phyloP scores from a whole-genome alignment of 2,113 vertebrate species.

The Pelobates fuscus region DNA sequence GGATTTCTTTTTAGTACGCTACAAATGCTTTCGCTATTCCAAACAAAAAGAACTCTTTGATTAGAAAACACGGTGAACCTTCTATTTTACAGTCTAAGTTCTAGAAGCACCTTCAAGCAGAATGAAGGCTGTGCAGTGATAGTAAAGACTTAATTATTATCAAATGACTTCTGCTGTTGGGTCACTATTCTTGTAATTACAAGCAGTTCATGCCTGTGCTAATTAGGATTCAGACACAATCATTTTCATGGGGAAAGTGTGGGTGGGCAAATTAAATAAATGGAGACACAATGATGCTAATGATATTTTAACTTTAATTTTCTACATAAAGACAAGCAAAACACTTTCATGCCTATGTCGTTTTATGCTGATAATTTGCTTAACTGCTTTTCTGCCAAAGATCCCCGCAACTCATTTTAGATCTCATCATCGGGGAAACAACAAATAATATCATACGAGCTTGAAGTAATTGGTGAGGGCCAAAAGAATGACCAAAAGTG shows the following conservation, averaged over 20 bases:
- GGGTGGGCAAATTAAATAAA: constrained; percentile 51
- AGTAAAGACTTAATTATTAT: constrained; percentile 47
- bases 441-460: constrained; percentile 10
- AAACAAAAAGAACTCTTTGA: constrained; percentile 2
- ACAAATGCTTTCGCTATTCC: not conserved
- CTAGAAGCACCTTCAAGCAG: constrained; percentile 38
- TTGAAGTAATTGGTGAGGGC: not conserved
- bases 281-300: constrained; percentile 48
- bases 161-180: constrained; percentile 49
- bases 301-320: constrained; percentile 52
- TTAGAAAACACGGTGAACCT: constrained; percentile 18
- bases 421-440: constrained; percentile 1
- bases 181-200: constrained; percentile 52
- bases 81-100: constrained; percentile 3
- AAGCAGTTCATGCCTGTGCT: constrained; percentile 51
- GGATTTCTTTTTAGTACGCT: not conserved
- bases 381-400: constrained; percentile 33
- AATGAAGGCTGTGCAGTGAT: constrained; percentile 46
- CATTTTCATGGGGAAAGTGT: constrained; percentile 41
- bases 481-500: not conserved
- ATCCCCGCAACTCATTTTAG: constrained; percentile 6
- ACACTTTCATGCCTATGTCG: constrained; percentile 46
- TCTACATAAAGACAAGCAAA: constrained; percentile 47
- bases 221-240: constrained; percentile 45
- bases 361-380: constrained; percentile 42